phyloP scores from a whole-genome alignment of 2,113 vertebrate genomes.

The Rhabdomys dilectus region DNA sequence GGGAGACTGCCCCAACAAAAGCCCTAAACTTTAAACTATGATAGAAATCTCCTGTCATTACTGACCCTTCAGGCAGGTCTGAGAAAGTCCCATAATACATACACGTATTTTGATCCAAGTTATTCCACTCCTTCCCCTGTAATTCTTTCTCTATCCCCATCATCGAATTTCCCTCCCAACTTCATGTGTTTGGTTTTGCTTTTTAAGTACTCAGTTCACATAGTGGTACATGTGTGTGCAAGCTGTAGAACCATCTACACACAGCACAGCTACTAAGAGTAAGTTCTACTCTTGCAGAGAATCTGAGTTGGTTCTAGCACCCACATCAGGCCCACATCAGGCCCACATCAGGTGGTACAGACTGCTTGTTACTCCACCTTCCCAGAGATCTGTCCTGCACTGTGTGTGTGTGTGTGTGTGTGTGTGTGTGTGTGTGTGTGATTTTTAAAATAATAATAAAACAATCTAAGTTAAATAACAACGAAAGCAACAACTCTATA shows the following conservation, averaged over 20 bases:
- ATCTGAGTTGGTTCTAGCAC: background rate
- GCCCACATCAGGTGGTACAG: background rate
- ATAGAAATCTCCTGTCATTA: no score
- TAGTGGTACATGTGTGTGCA: background rate
- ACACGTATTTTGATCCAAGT: background rate
- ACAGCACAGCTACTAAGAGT: background rate
- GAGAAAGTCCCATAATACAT: background rate
- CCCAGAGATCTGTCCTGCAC: background rate
- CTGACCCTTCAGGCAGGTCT: no score
- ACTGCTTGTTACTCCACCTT: background rate
- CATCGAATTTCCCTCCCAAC: background rate
- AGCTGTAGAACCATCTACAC: background rate
- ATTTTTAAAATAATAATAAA: background rate
- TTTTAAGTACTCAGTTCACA: background rate
- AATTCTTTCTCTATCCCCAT: background rate
- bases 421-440: no score
- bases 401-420: no score
- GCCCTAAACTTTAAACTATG: no score
- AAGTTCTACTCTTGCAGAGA: background rate
- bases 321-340: background rate
- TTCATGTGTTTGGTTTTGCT: background rate
- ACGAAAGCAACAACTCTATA: constrained; percentile 40
- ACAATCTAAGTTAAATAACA: constrained; percentile 34
- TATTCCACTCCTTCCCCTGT: background rate
- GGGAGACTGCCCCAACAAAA: no score